phyloP scores from a whole-genome alignment of 2,797 vertebrate genomes.

The Cichlasoma orientale region DNA sequence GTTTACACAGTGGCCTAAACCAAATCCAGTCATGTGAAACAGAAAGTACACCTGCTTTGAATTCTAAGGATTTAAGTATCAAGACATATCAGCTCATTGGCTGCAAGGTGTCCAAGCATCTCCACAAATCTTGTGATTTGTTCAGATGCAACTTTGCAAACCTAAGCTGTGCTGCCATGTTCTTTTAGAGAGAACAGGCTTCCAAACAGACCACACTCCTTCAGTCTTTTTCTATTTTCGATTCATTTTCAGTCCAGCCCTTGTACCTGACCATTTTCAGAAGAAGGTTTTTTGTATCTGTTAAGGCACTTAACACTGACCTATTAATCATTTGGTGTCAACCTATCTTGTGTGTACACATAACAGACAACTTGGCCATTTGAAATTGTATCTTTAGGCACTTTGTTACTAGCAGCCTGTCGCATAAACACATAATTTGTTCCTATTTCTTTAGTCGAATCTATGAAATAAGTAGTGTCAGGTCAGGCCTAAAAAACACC shows the following conservation, averaged over 20 bases:
- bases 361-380: neutral
- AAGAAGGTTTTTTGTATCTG: no score
- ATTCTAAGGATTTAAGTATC: neutral
- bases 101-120: no score
- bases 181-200: no score
- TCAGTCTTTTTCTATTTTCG: neutral
- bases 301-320: neutral
- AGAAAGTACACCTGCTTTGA: neutral
- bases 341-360: neutral
- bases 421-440: neutral
- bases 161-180: no score
- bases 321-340: neutral
- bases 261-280: neutral
- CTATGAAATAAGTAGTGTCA: no score
- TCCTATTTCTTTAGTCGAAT: no score
- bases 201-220: no score
- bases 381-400: neutral
- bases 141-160: no score
- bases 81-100: no score
- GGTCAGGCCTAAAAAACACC: no score
- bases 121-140: no score
- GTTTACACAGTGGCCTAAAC: neutral
- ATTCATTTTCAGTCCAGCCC: fast-evolving
- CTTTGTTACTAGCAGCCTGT: neutral
- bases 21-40: neutral